Percentiles rank a stretch among this genome's conserved stretches.
Evolutionary conservation across 2,797 vertebrate genomes (phyloP).

Genomic region (Spheniscus humboldti): DNA sequence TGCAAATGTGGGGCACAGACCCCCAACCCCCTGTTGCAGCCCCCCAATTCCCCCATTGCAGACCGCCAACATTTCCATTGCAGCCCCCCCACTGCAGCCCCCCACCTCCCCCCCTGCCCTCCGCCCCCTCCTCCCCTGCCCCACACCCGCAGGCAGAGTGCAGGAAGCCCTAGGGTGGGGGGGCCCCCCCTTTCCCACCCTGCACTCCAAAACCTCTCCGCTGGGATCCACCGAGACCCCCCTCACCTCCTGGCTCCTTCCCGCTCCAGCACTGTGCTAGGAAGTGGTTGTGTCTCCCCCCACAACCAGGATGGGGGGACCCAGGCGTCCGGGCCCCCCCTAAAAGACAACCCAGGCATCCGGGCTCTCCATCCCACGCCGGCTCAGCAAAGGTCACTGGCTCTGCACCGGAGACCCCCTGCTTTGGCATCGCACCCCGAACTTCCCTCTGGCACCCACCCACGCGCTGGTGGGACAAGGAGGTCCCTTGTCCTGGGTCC

Average conservation of each 20-base stretch:
- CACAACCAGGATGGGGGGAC: neutral
- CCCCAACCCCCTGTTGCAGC: no score
- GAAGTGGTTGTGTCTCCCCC: no score
- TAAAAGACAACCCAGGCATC: neutral
- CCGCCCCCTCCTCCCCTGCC: neutral
- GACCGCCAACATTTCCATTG: no score
- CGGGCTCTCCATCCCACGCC: neutral
- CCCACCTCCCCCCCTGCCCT: neutral
- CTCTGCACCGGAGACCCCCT: fast-evolving
- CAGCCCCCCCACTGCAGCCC: no score
- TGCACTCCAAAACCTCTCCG: neutral
- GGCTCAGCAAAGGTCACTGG: neutral
- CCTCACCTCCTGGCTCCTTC: neutral
- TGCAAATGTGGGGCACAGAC: neutral
- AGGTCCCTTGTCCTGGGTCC: neutral
- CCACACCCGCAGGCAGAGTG: neutral
- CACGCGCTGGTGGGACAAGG: neutral
- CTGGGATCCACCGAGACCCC: neutral
- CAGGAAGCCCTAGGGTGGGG: neutral
- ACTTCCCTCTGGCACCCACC: neutral
- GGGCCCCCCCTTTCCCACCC: no score
- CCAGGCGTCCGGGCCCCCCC: neutral
- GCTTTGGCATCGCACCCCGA: neutral
- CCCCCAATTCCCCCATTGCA: no score
- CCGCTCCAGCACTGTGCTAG: neutral